phyloP scores from a whole-genome alignment of 2,113 vertebrate species.

The Aspiorhynchus laticeps region DNA sequence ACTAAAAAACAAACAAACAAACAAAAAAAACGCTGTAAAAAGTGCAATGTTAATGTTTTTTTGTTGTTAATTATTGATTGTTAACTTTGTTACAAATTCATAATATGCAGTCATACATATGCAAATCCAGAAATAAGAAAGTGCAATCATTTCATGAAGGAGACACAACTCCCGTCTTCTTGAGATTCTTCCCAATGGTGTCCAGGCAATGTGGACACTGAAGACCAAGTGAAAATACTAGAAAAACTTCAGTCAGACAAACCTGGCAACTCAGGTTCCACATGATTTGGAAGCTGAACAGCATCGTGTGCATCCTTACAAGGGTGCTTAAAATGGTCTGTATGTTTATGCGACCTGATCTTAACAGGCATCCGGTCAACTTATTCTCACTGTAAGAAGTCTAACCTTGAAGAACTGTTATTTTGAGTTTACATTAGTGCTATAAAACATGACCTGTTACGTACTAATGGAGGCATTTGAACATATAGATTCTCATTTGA shows the following conservation, averaged over 20 bases:
- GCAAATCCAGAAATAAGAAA: background rate
- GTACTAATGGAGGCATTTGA: background rate
- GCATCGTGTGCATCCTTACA: background rate
- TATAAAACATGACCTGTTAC: background rate
- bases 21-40: background rate
- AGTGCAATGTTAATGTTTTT: background rate
- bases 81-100: background rate
- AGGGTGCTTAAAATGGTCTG: background rate
- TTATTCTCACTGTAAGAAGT: slow-evolving; percentile 17
- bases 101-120: slow-evolving; percentile 10
- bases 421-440: slow-evolving; percentile 14
- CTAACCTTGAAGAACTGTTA: background rate
- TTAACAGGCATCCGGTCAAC: background rate
- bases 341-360: background rate
- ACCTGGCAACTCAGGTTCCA: background rate
- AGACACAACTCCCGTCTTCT: background rate
- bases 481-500: background rate
- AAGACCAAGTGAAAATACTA: background rate
- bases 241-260: background rate
- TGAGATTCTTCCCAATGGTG: background rate
- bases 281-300: background rate
- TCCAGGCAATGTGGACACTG: background rate
- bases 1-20: background rate
- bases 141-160: slow-evolving; percentile 14
- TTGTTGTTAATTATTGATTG: background rate